Conservation (phyloP, 2,888 invertebrate species). For the Torymus tubicola region DNA sequence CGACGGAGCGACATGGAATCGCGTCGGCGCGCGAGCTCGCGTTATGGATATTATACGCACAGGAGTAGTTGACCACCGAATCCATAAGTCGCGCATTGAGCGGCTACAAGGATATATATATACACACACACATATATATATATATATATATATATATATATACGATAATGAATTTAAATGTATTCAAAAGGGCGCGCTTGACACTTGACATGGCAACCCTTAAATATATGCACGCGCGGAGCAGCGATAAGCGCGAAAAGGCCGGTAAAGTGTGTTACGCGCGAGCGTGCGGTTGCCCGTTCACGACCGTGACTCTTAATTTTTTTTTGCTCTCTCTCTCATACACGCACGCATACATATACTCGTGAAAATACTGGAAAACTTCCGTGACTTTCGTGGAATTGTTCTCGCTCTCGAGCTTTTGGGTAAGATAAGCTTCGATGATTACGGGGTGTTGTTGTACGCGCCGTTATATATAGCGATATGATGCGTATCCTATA, state of each 20-base stretch:
- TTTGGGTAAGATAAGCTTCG: background rate
- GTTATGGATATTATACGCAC: slow-evolving; percentile 26
- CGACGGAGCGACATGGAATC: slow-evolving; percentile 46
- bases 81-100: background rate
- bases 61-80: too few species aligned
- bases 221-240: slow-evolving; percentile 72
- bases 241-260: slow-evolving; percentile 69
- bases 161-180: slow-evolving; percentile 74
- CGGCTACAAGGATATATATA: background rate
- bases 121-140: slow-evolving; percentile 5
- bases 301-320: slow-evolving; percentile 64
- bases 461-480: too few species aligned
- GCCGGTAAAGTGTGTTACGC: slow-evolving; percentile 69
- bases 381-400: background rate
- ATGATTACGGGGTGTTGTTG: background rate
- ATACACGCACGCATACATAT: too few species aligned
- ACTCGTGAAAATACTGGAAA: background rate
- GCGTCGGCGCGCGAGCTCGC: slow-evolving; percentile 34
- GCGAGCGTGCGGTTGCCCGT: slow-evolving; percentile 54
- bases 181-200: slow-evolving; percentile 75
- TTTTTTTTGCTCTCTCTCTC: slow-evolving; percentile 4
- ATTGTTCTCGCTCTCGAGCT: background rate
- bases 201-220: slow-evolving; percentile 74
- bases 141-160: too few species aligned
- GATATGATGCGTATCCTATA: too few species aligned